Evolutionary conservation across 2,113 vertebrate species (phyloP).

Genomic region (Trinectes maculatus): DNA sequence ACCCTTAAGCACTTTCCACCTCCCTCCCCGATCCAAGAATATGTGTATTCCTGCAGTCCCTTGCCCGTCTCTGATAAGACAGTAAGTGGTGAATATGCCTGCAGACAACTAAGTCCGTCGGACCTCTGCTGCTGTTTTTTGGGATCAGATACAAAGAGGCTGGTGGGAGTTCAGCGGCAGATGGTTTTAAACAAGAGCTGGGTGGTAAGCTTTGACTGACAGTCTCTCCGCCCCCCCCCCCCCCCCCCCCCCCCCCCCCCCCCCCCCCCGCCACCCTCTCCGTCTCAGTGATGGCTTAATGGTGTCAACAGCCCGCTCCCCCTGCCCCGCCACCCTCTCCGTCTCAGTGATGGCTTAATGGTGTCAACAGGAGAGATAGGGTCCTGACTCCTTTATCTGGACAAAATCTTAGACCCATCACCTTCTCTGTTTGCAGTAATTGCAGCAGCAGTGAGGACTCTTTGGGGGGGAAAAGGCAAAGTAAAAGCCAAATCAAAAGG

Average conservation of each 20-base stretch:
- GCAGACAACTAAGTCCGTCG: slow-evolving; percentile 35
- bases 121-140: slow-evolving; percentile 44
- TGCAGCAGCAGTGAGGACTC: slow-evolving; percentile 78
- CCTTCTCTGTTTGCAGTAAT: slow-evolving; percentile 85
- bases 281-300: slow-evolving; percentile 73
- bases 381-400: slow-evolving; percentile 78
- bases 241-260: slow-evolving; percentile 4
- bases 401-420: slow-evolving; percentile 77
- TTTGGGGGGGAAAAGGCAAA: slow-evolving; percentile 68
- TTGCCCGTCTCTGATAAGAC: slow-evolving; percentile 66
- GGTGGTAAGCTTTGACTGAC: slow-evolving; percentile 69
- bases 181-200: slow-evolving; percentile 74
- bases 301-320: slow-evolving; percentile 65
- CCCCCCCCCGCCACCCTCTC: slow-evolving; percentile 17
- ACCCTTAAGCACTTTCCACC: slow-evolving; percentile 62
- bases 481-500: slow-evolving; percentile 78
- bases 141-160: slow-evolving; percentile 69
- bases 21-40: slow-evolving; percentile 57
- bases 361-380: slow-evolving; percentile 76
- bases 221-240: slow-evolving; percentile 27
- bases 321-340: slow-evolving; percentile 17
- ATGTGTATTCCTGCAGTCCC: slow-evolving; percentile 30
- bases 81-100: slow-evolving; percentile 60
- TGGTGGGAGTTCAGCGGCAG: slow-evolving; percentile 58
- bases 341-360: slow-evolving; percentile 74